Percentiles rank a stretch among this genome's conserved stretches.
Conservation (phyloP, 2,113 vertebrate species). For the Tamias sibiricus region DNA sequence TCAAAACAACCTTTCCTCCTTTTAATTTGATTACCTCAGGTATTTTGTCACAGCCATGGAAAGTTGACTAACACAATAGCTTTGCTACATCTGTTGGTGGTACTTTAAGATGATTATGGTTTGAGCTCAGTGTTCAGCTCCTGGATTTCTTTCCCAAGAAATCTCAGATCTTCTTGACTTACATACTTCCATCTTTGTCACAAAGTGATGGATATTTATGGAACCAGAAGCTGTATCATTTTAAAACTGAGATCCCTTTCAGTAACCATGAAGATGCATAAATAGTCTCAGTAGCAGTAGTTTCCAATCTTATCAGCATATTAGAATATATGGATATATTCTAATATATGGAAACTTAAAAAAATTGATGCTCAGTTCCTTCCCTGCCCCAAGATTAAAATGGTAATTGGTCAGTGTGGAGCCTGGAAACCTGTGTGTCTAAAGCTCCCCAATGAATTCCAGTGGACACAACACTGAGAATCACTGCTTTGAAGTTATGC, state of each 20-base stretch:
- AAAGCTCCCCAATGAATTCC: background rate
- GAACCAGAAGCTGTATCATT: background rate
- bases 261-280: background rate
- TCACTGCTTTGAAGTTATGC: background rate
- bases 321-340: background rate
- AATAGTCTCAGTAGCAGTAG: background rate
- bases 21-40: background rate
- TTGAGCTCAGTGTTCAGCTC: background rate
- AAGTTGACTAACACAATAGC: background rate
- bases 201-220: background rate
- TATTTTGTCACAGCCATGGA: background rate
- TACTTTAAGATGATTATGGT: background rate
- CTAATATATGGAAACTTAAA: background rate
- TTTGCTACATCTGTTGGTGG: background rate
- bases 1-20: background rate
- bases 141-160: background rate
- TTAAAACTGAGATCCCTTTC: background rate
- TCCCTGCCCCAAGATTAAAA: background rate
- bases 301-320: background rate
- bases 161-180: background rate
- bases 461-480: background rate
- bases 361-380: background rate
- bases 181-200: background rate
- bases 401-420: background rate
- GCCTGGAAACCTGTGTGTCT: background rate